These are phyloP conservation scores for Sitodiplosis mosellana DNA, from an alignment of 1,140 invertebrate genomes.

Conservation along the genomic window DNA sequence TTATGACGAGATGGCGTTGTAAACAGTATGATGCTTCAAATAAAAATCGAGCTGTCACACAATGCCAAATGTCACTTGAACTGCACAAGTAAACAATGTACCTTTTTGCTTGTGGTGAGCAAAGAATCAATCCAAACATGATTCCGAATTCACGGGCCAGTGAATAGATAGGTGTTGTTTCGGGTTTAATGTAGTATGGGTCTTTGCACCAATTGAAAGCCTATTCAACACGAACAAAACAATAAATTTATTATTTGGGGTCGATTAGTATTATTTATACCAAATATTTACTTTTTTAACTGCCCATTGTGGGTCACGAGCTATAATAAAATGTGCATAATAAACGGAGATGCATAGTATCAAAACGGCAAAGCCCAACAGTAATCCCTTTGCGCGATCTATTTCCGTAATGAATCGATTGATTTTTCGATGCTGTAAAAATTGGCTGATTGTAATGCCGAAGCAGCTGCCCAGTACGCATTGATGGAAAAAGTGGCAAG, in stretches of 20 bases:
- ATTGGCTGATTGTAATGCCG: not conserved
- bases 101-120: not conserved
- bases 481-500: constrained; percentile 3
- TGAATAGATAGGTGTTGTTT: not conserved
- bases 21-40: too few relatives aligned
- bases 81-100: not conserved
- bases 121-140: not conserved
- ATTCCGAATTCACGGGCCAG: not conserved
- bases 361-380: not conserved
- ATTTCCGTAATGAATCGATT: not conserved
- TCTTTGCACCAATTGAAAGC: not conserved
- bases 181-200: not conserved
- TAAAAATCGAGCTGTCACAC: too few relatives aligned
- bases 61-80: too few relatives aligned
- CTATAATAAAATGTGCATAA: not conserved
- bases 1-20: too few relatives aligned
- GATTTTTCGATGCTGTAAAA: not conserved
- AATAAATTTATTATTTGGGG: not conserved
- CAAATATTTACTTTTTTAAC: not conserved
- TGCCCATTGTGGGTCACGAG: not conserved
- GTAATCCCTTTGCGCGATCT: not conserved
- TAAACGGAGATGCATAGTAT: not conserved
- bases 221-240: not conserved
- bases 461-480: not conserved
- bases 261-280: not conserved